Base-by-base conservation (phyloP, 2,113 vertebrate species). In the Rhinolophus sinicus region DNA sequence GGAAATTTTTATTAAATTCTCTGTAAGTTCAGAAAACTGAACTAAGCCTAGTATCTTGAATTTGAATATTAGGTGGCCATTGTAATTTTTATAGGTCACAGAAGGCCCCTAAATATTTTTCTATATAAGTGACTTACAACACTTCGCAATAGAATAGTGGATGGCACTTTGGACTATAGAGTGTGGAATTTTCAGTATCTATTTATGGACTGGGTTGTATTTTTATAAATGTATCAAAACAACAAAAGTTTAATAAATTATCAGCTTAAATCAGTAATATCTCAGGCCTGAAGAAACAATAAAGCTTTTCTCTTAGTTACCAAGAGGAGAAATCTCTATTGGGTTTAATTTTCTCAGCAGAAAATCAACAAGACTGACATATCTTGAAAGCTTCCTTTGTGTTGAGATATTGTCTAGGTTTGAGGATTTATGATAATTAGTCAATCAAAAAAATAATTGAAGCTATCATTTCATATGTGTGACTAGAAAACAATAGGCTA, bases 371-470 rank as follows among this genome's bases (percentile, higher is more conserved):
- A 54, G 19, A 50, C 3, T 93, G 70, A 91, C 80, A 58, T 87
- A 69, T 91, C 77, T 40, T 88, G 50, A 54, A 54, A 54, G 64
- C 3, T 47, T 90, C 47, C 22, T 76, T 83, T 91, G 30, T 80
- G 50, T 15, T 77, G 28, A 95, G 76, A 75, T 4, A 35, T 67
- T 24, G 56, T 78, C 60, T 64, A 54, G 2, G 60, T 67, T 72
- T 70, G 28, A 95, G 18, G 21, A 84, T 93, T 93, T 83, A 67
- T 77, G 54, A 82, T n/a, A 54, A 73, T 62, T 73, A 89, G 38
- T 81, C 54, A 60, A 60, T 14, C 26, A 90, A 95, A 90, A 94
- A 75, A 26, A 40, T 24, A 40, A 65, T 64, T 33, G 52, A 93
- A 84, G 56, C 24, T 93, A 70, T 22, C 22, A 65, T 22, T 90